phyloP scores from a whole-genome alignment of 2,888 invertebrate species.

The Dioctria rufipes region DNA sequence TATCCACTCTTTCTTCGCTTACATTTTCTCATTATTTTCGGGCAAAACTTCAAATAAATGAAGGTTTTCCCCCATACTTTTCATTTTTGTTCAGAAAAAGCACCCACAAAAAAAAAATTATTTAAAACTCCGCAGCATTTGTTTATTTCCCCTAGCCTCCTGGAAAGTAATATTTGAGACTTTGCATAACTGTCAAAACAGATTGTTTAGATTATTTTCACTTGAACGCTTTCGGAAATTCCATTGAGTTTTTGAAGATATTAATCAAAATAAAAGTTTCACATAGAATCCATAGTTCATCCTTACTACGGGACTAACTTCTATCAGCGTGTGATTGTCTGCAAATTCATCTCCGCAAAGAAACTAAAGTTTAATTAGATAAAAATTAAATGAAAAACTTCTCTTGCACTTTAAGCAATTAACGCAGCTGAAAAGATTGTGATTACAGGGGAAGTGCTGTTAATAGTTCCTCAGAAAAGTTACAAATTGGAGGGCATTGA shows the following conservation, averaged over 20 bases:
- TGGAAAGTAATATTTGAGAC: conserved; percentile 33
- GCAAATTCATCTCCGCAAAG: too few species aligned
- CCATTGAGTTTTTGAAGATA: conserved; percentile 36
- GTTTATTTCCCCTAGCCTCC: too few species aligned
- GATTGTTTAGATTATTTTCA: conserved; percentile 48
- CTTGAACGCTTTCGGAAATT: conserved; percentile 49
- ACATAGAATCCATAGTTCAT: too few species aligned
- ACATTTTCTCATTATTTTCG: conserved; percentile 27
- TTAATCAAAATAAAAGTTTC: conserved; percentile 49
- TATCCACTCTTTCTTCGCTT: conserved; percentile 27
- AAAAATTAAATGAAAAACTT: conserved; percentile 27
- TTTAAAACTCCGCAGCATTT: too few species aligned
- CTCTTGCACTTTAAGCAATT: conserved; percentile 5
- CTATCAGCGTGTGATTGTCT: too few species aligned
- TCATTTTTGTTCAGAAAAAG: too few species aligned
- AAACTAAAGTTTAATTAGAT: conserved; percentile 5
- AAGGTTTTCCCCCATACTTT: too few species aligned
- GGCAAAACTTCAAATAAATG: conserved; percentile 38
- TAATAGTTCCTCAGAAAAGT: too few species aligned
- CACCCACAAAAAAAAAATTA: too few species aligned
- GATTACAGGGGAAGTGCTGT: too few species aligned
- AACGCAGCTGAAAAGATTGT: conserved; percentile 29
- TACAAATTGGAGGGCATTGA: too few species aligned
- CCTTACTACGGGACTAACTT: too few species aligned
- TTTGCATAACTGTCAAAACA: conserved; percentile 53